These are phyloP conservation scores for Mesopsocus fuscifrons DNA, from an alignment of 2,888 invertebrate genomes.

Conservation along the genomic window DNA sequence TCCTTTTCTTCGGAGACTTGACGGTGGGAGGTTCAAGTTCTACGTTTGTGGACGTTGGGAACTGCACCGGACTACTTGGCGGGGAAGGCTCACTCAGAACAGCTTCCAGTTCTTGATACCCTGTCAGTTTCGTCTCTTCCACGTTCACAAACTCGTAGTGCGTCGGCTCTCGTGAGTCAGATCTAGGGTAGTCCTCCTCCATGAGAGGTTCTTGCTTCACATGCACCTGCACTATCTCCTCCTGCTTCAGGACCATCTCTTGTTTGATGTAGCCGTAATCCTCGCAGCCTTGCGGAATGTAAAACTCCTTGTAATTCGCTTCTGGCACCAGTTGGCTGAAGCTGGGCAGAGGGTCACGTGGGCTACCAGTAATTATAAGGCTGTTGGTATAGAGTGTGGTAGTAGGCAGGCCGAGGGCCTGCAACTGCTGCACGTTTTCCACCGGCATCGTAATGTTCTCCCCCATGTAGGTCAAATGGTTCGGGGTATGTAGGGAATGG, in stretches of 20 bases:
- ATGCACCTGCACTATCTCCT: not conserved
- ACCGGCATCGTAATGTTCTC: slow-evolving; percentile 6
- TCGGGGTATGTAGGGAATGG: slow-evolving; percentile 9
- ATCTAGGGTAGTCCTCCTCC: too few relatives aligned
- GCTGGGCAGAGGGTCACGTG: slow-evolving; percentile 33
- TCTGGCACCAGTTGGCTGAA: slow-evolving; percentile 28
- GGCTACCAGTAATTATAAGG: slow-evolving; percentile 74
- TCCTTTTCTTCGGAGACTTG: slow-evolving; percentile 6
- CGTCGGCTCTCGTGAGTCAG: too few relatives aligned
- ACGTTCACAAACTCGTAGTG: not conserved
- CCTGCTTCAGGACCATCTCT: not conserved
- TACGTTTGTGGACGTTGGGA: slow-evolving; percentile 4
- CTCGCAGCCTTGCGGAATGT: not conserved
- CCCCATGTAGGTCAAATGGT: slow-evolving; percentile 10
- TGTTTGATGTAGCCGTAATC: slow-evolving; percentile 1
- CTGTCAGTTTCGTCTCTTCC: not conserved
- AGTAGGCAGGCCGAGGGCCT: slow-evolving; percentile 37
- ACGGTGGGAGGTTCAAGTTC: slow-evolving; percentile 10
- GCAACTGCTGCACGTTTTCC: slow-evolving; percentile 18
- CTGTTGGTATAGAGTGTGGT: slow-evolving; percentile 28
- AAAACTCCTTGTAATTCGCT: too few relatives aligned
- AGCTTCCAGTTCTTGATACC: slow-evolving; percentile 12
- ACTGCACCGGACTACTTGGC: not conserved
- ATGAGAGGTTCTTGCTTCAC: slow-evolving; percentile 9
- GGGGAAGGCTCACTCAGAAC: slow-evolving; percentile 5